phyloP scores from a whole-genome alignment of 2,113 vertebrate species.

The Pteronura brasiliensis region DNA sequence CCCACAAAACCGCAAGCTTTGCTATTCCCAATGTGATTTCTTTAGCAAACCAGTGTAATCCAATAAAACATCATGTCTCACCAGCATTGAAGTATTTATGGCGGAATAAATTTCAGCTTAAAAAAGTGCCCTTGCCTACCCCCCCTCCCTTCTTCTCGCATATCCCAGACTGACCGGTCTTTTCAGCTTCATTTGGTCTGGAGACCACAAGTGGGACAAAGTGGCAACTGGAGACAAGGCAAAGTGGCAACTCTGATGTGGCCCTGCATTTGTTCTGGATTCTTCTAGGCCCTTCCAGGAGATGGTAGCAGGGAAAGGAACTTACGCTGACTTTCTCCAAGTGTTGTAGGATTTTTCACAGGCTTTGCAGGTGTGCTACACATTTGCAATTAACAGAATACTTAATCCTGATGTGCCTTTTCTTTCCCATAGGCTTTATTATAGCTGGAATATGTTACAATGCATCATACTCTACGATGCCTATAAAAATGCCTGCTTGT shows the following conservation, averaged over 20 bases:
- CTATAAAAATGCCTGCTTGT: conserved; percentile 68
- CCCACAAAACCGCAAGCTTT: conserved; percentile 80
- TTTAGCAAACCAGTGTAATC: conserved; percentile 80
- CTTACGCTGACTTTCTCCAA: conserved; percentile 37
- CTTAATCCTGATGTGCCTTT: conserved; percentile 76
- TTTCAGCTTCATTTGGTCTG: conserved; percentile 57
- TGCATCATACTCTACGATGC: conserved; percentile 47
- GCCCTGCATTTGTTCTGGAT: conserved; percentile 52
- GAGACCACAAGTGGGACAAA: conserved; percentile 31
- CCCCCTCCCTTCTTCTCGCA: background rate
- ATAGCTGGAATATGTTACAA: conserved; percentile 69
- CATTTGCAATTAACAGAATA: conserved; percentile 78
- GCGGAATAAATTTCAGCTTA: conserved; percentile 77
- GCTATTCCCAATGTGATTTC: conserved; percentile 79
- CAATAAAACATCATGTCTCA: conserved; percentile 81
- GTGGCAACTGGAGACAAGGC: conserved; percentile 22
- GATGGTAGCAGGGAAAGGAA: conserved; percentile 46
- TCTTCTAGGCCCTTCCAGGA: conserved; percentile 52
- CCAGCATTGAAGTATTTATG: conserved; percentile 80
- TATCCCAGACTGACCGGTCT: conserved; percentile 58
- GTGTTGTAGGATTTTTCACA: conserved; percentile 75
- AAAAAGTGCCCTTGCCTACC: conserved; percentile 60
- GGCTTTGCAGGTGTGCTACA: conserved; percentile 80
- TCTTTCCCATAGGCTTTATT: conserved; percentile 68
- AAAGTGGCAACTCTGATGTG: background rate